Percentiles rank a stretch among this genome's conserved stretches.
Evolutionary conservation across 2,113 vertebrate species (phyloP).

Genomic region (Sander vitreus): DNA sequence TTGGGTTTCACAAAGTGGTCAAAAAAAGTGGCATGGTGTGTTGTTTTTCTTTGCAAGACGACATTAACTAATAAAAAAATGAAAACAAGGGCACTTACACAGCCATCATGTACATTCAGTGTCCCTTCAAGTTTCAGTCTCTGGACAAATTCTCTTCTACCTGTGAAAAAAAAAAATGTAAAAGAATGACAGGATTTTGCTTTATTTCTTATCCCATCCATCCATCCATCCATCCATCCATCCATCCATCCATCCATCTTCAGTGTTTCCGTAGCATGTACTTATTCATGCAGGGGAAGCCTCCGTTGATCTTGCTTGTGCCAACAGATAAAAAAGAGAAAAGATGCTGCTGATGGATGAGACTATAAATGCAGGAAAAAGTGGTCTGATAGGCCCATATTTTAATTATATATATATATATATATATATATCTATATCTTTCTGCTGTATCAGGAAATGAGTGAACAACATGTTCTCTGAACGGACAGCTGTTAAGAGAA

Average conservation of each 20-base stretch:
- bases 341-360: not conserved
- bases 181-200: not conserved
- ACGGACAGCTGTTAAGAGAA: not conserved
- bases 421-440: too few relatives aligned
- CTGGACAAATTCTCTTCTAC: conserved; percentile 99
- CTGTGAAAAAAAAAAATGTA: conserved; percentile 77
- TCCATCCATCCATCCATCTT: not conserved
- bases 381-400: not conserved
- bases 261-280: conserved; percentile 1
- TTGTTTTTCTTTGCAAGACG: not conserved
- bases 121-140: conserved; percentile 98
- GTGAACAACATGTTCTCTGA: not conserved
- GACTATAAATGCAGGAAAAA: not conserved
- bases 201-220: not conserved
- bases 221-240: not conserved
- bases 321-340: not conserved
- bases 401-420: too few relatives aligned
- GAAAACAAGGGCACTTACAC: conserved; percentile 88
- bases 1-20: not conserved
- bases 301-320: too few relatives aligned
- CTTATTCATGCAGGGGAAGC: conserved; percentile 38
- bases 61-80: not conserved
- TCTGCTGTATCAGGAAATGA: not conserved
- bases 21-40: not conserved
- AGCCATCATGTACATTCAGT: conserved; percentile 97